Conservation (phyloP, 2,888 invertebrate genomes). For the Sepiola atlantica region DNA sequence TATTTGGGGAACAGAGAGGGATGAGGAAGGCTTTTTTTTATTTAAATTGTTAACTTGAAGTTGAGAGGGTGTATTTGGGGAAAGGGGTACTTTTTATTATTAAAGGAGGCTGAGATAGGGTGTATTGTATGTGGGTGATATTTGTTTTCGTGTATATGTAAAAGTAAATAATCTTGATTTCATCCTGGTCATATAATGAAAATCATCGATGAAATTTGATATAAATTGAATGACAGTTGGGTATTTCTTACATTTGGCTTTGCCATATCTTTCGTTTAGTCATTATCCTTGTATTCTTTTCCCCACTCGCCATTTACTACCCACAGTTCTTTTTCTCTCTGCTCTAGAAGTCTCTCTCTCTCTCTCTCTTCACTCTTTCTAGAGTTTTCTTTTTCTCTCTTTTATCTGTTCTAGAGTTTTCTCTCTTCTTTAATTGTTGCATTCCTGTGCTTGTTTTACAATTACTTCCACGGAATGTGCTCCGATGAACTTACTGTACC, state of each 20-base stretch:
- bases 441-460: no score
- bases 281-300: neutral
- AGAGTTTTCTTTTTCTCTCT: neutral
- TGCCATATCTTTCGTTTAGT: no score
- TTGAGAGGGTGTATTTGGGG: neutral
- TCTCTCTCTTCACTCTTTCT: neutral
- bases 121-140: no score
- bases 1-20: no score
- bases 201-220: no score
- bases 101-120: no score
- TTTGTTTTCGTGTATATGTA: no score
- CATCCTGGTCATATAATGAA: neutral
- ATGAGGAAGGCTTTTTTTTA: neutral
- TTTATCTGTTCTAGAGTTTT: neutral
- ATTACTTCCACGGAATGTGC: no score
- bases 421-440: neutral
- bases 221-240: no score
- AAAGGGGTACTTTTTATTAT: neutral
- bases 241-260: no score
- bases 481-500: no score
- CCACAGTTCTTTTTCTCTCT: neutral
- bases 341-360: neutral
- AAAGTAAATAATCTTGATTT: neutral
- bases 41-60: neutral
- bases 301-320: neutral